A percentile compares a stretch with the other conserved stretches of the same genome.
These are phyloP conservation scores for Hemicrepidius hirtus DNA, from an alignment of 2,888 invertebrate genomes.

Conservation along the genomic window DNA sequence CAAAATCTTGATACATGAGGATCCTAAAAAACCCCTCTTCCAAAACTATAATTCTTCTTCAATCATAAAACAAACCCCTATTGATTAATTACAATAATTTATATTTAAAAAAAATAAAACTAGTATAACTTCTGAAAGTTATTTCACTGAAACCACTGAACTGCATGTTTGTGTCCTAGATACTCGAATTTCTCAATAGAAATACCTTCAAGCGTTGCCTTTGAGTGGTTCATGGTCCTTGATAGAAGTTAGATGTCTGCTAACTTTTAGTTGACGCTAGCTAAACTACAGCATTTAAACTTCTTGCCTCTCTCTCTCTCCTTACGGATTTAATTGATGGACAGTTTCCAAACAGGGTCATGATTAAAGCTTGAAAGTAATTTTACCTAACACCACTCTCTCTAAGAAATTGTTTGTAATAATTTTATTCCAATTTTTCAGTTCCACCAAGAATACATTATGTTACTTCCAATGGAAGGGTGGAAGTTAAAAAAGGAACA, in stretches of 20 bases:
- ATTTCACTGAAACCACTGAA: not conserved
- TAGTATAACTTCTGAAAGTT: not conserved
- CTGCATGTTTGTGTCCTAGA: not conserved
- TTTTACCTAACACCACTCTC: no score
- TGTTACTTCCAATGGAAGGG: slow-evolving; percentile 77
- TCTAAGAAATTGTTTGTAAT: no score
- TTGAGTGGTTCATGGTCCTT: slow-evolving; percentile 33
- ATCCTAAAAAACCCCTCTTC: no score
- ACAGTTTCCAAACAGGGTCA: not conserved
- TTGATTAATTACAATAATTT: no score
- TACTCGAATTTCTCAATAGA: not conserved
- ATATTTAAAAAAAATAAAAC: no score
- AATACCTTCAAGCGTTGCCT: slow-evolving; percentile 8
- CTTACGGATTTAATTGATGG: slow-evolving; percentile 34
- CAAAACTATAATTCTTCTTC: no score
- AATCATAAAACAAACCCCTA: no score
- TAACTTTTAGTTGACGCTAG: slow-evolving; percentile 32
- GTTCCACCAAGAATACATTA: slow-evolving; percentile 80
- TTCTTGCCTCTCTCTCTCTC: slow-evolving; percentile 14
- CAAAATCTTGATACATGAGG: no score
- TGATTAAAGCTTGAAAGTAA: not conserved
- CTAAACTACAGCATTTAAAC: slow-evolving; percentile 28
- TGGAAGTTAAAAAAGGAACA: slow-evolving; percentile 77
- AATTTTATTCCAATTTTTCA: slow-evolving; percentile 70
- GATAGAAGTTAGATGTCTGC: slow-evolving; percentile 25